Evolutionary conservation across 2,888 invertebrate species (phyloP).

Genomic region (Abrostola triplasia): DNA sequence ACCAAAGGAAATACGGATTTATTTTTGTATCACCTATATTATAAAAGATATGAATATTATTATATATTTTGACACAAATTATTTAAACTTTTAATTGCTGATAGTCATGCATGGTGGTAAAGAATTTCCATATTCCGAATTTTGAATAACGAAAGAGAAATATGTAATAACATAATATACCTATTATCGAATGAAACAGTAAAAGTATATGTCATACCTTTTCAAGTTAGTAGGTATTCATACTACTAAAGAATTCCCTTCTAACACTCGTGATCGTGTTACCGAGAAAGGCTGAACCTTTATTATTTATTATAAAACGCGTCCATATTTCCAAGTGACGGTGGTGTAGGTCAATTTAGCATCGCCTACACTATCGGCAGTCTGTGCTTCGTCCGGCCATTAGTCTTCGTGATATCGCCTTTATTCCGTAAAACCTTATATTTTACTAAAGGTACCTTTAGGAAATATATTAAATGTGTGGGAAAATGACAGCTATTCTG

Average conservation of each 20-base stretch:
- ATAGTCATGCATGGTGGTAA: too few relatives aligned
- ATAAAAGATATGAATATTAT: too few relatives aligned
- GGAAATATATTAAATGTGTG: neutral
- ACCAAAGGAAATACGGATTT: too few relatives aligned
- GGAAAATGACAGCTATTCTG: neutral
- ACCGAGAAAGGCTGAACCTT: slow-evolving; percentile 45
- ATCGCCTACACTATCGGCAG: slow-evolving; percentile 57
- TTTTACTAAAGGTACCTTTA: slow-evolving; percentile 5
- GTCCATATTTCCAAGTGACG: slow-evolving; percentile 61
- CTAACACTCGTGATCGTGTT: slow-evolving; percentile 33
- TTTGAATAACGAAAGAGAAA: too few relatives aligned
- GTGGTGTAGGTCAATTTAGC: slow-evolving; percentile 63
- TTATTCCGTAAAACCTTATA: slow-evolving; percentile 7
- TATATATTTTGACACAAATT: too few relatives aligned
- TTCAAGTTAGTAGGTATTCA: neutral
- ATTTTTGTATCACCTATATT: too few relatives aligned
- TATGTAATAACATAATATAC: too few relatives aligned
- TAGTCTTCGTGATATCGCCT: slow-evolving; percentile 50
- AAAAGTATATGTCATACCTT: too few relatives aligned
- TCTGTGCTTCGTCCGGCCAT: slow-evolving; percentile 43
- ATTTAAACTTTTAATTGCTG: too few relatives aligned
- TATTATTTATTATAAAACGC: slow-evolving; percentile 64
- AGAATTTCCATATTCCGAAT: too few relatives aligned
- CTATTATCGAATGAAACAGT: too few relatives aligned
- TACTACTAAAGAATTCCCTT: slow-evolving; percentile 42